Base-by-base conservation (phyloP, 2,888 invertebrate species). In the Leucoptera coffeella region DNA sequence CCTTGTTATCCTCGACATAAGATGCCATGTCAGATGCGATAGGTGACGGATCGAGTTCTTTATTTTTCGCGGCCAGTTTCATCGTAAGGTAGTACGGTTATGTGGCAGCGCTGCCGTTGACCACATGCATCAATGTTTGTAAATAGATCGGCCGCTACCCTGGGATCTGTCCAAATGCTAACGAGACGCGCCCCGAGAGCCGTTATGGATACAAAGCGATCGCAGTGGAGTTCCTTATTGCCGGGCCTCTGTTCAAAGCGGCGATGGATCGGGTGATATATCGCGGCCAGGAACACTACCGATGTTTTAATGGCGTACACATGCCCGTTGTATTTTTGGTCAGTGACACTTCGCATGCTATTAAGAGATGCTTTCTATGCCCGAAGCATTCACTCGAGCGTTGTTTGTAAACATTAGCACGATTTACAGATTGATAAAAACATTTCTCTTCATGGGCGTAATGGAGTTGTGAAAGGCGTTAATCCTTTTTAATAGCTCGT, bases 91-190 rank as follows among this genome's bases (percentile, higher is more conserved):
- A 54, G 54, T 53, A n/a, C n/a, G n/a, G n/a, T 58, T 61, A 61
- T 59, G 62, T 57, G 48, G 61, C 57, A 56, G 50, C 61, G 51
- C 62, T 60, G 65, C 55, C 65, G 67, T 57, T 69, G 69, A 67
- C 67, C 67, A 69, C 65, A 67, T 67, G 69, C 65, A 61, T 59
- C 65, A 64, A 57, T 69, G 67, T 65, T 65, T 65, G 69, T 67
- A 67, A 67, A 67, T 69, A 69, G 64, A 64, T 57, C 53, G 36
- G 46, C 41, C 46, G 43, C n/a, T n/a, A n/a, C n/a, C n/a, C 50
- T 51, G 59, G 52, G 47, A 55, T n/a, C n/a, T n/a, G n/a, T n/a
- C 40, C 42, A 39, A 40, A 43, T n/a, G n/a, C 21, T 10, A 21
- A 21, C 21, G 11, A 17, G 11, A 9, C 9, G 9, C 11, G 9